Base-by-base conservation (phyloP, 2,113 vertebrate genomes). In the Saguinus midas region DNA sequence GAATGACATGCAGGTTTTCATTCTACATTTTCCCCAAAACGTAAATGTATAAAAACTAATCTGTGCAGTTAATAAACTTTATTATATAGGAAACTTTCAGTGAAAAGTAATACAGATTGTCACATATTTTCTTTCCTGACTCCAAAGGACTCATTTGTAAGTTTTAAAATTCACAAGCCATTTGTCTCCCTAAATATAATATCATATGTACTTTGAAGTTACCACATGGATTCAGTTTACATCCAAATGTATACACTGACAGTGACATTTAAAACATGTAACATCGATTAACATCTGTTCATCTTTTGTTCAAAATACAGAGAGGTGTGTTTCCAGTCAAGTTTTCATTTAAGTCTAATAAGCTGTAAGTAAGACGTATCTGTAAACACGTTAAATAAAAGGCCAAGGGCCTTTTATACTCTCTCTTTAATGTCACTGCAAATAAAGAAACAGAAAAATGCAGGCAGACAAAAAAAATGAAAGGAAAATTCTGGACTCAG, bases 371-470 rank as follows among this genome's bases (percentile, higher is more conserved):
- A 93, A 96, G 29, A 83, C 27, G 32, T 32, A 87, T 87, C 45
- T 95, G 86, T 90, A 96, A 95, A 94, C 68, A 86, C 29, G 61
- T 55, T 40, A 95, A 97, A 96, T 95, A 93, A 97, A 98, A 97
- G 85, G 45, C 90, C 85, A 79, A 68, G 86, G 87, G 93, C 75
- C 96, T 97, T 95, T 16, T 18, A 89, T 84, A 94, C 16, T 37
- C 68, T 97, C 98, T 98, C 96, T 98, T 97, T 96, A 95, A 97
- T 85, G 85, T 92, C 8, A 95, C 81, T 97, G 95, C 93, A 91
- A 97, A 91, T 89, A 96, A 95, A 86, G 6, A 97, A 50, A 78
- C 55, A 96, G 88, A 97, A 85, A 98, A 98, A 95, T 87, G 50
- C 90, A 98, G 88, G 92, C 82, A 43, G 8, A 97, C 76, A 64